phyloP scores from a whole-genome alignment of 2,113 vertebrate species.

The Gambusia holbrooki region DNA sequence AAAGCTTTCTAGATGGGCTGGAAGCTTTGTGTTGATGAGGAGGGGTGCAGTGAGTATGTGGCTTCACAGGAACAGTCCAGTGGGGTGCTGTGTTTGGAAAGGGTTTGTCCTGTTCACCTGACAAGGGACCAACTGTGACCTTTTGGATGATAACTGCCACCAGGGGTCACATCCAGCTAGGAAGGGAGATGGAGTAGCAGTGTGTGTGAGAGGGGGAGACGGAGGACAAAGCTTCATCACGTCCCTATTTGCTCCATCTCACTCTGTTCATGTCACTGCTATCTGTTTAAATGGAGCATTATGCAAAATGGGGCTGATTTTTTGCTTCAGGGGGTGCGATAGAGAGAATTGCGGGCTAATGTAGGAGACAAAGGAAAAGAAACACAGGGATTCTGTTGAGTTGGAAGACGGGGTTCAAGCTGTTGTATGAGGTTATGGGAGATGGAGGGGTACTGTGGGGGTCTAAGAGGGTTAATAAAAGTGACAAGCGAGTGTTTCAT shows the following conservation, averaged over 20 bases:
- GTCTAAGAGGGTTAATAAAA: constrained; percentile 79
- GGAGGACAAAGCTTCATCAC: constrained; percentile 52
- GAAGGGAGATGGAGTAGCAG: constrained; percentile 29
- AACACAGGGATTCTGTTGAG: constrained; percentile 52
- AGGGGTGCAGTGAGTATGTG: constrained; percentile 28
- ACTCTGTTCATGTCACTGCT: constrained; percentile 60
- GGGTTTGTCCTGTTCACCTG: constrained; percentile 63
- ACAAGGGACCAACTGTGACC: constrained; percentile 63
- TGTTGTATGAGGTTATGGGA: constrained; percentile 42
- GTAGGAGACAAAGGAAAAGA: constrained; percentile 64
- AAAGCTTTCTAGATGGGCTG: constrained; percentile 32
- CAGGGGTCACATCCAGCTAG: constrained; percentile 57
- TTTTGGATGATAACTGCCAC: constrained; percentile 72
- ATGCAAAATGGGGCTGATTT: constrained; percentile 77
- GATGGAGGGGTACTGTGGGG: constrained; percentile 31
- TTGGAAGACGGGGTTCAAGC: constrained; percentile 45
- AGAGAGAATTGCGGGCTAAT: constrained; percentile 69
- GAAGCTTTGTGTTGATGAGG: constrained; percentile 16
- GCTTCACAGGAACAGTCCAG: constrained; percentile 43
- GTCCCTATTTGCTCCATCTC: constrained; percentile 45
- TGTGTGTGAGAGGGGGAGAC: constrained; percentile 15
- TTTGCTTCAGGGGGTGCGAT: constrained; percentile 72
- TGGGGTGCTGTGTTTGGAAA: constrained; percentile 65
- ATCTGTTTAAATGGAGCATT: constrained; percentile 75
- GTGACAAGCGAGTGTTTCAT: constrained; percentile 81